Evolutionary conservation across 2,888 invertebrate genomes (phyloP), one percentile per base, ranked within the genome.

Genomic region (Autographa pulchrina): DNA sequence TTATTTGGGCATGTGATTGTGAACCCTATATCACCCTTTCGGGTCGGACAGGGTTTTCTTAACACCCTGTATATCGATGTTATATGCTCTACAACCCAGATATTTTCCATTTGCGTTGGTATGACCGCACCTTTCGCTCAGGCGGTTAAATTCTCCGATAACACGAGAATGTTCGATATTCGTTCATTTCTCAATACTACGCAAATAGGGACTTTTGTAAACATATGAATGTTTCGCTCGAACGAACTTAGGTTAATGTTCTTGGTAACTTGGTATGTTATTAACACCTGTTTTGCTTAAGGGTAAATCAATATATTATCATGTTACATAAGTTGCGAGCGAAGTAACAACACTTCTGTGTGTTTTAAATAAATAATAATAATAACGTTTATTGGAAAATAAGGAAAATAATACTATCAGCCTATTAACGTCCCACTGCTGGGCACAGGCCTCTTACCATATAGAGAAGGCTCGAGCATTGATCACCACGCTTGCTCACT

Each of bases 131-230:
- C 35, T 65, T 70, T 62, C 25, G 60, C 43, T 68, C 59, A 52
- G 61, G 7, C 18, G 38, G 7, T 60, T 41, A 69, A 79, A 76
- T 76, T 73, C 73, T 75, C 48, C 65, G 73, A 73, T 70, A 66
- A 56, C 52, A 65, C 48, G 48, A n/a, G 48, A n/a, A 48, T 62
- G 61, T 60, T 43, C 48, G 31, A 52, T 64, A 64, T 68, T 68
- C 38, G 38, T 38, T 38, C 38, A 38, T 38, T 11, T 41, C 67
- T 65, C 43, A 70, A 48, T 56, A 16, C 13, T 16, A 9, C 65
- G 25, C 54, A 70, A 63, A 79, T 62, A 60, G 9, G 16, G 48
- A 48, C n/a, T 66, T 43, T 14, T 20, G 64, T 32, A 41, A 66
- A 48, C 18, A 56, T 14, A n/a, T 14, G 20, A 54, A 52, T 35